Conservation (phyloP, 2,888 invertebrate genomes). For the Flexamia atlantica region DNA sequence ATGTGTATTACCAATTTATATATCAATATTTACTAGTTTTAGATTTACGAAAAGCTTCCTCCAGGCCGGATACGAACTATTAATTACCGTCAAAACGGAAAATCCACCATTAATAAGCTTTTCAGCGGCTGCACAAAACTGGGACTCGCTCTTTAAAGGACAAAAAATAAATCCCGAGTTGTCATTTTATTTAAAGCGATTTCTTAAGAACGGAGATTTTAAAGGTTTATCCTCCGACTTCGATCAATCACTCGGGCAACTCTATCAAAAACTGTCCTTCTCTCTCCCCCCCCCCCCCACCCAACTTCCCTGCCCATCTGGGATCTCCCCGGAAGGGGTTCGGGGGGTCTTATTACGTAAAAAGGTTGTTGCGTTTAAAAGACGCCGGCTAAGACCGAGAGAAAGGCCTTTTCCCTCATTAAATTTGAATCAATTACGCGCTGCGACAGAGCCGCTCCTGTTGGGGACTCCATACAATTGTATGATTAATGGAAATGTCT, state of each 20-base stretch:
- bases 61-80: conserved; percentile 9
- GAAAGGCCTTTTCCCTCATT: conserved; percentile 67
- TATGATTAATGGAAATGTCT: conserved; percentile 61
- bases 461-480: conserved; percentile 50
- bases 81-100: conserved; percentile 52
- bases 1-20: not conserved
- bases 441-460: not conserved
- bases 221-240: conserved; percentile 42
- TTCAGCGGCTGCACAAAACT: conserved; percentile 47
- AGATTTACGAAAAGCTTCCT: not conserved
- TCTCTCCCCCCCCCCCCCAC: conserved; percentile 27
- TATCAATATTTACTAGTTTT: not conserved
- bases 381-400: conserved; percentile 60
- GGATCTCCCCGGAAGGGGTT: conserved; percentile 2
- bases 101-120: conserved; percentile 50
- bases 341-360: conserved; percentile 52
- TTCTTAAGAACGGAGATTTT: conserved; percentile 54
- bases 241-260: conserved; percentile 67
- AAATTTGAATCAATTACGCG: conserved; percentile 67
- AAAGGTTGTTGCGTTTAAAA: conserved; percentile 41
- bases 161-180: conserved; percentile 54
- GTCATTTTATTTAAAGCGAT: conserved; percentile 58
- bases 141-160: conserved; percentile 35
- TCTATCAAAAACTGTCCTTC: conserved; percentile 66
- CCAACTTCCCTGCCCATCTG: not conserved